Base-by-base conservation (phyloP, 2,113 vertebrate genomes). In the Amazona guildingii region DNA sequence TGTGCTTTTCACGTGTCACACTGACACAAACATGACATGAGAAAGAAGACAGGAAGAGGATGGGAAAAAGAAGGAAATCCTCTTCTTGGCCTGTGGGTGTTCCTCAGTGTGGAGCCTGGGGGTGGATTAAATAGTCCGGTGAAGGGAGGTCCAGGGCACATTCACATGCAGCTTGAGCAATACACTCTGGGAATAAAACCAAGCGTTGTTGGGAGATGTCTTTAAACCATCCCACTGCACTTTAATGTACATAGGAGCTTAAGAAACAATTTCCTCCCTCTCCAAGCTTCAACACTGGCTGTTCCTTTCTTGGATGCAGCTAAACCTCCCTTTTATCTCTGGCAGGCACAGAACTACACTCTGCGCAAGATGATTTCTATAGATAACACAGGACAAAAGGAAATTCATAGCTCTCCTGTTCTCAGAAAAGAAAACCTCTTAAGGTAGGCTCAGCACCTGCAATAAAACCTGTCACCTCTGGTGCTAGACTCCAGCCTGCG, bases 401-500 rank as follows among this genome's bases (percentile, higher is more conserved):
- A 98, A 93, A 83, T 98, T 61, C 88, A 94, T 33, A 92, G 37
- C 31, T 86, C 91, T 85, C 97, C 98, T 18, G 78, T 90, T 64
- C 80, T 88, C 54, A 98, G 98, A 66, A 96, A 92, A 76, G 94
- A 98, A 49, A 97, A 98, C 35, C 43, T 97, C 55, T 97, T 98
- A 96, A 98, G 97, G 98, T 98, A 89, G 48, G 95, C 23, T 90
- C 25, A 57, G 61, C 39, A 64, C 18, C 39, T 68, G 37, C 52
- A 68, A 2, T 27, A 2, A 4, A 49, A 25, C 19, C 10, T 17
- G 6, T 66, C 18, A 59, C 43, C 44, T 67, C 55, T 75, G 31
- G n/a, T 69, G 19, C 64, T 33, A 10, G 10, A 10, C 49, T 75
- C 39, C 21, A 41, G 2, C 11, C 54, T 41, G 48, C 43, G 16